These are phyloP conservation scores for Latrodectus geometricus DNA, from an alignment of 1,140 invertebrate genomes.

Conservation along the genomic window DNA sequence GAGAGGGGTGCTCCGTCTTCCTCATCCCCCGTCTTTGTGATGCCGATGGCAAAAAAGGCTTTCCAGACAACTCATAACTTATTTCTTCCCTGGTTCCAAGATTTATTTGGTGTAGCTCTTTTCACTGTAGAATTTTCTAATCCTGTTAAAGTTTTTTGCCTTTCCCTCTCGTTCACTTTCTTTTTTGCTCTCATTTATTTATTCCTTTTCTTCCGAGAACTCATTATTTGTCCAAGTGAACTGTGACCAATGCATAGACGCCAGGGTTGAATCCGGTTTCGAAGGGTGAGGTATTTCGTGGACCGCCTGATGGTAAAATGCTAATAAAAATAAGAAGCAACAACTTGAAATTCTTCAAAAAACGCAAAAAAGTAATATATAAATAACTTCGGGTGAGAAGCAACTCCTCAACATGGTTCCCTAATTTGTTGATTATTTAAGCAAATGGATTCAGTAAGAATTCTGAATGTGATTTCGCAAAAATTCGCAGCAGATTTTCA, in stretches of 20 bases:
- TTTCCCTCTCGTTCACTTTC: background rate
- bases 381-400: no score
- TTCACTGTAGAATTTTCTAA: constrained; percentile 44
- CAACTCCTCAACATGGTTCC: no score
- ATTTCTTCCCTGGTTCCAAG: constrained; percentile 1
- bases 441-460: no score
- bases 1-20: background rate
- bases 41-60: constrained; percentile 37
- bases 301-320: background rate
- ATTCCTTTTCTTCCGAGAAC: constrained; percentile 20
- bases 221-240: constrained; percentile 46
- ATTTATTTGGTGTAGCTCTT: constrained; percentile 56
- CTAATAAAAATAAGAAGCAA: no score
- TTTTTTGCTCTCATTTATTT: background rate
- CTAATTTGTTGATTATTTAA: no score
- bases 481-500: no score
- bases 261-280: constrained; percentile 36
- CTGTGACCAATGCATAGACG: constrained; percentile 25
- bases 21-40: constrained; percentile 31
- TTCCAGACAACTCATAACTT: constrained; percentile 32
- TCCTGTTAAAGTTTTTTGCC: constrained; percentile 31
- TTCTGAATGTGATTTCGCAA: no score
- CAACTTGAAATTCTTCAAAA: no score
- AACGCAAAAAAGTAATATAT: no score
- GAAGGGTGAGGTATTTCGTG: constrained; percentile 3